phyloP scores from a whole-genome alignment of 2,113 vertebrate genomes.

The Mesitornis unicolor region DNA sequence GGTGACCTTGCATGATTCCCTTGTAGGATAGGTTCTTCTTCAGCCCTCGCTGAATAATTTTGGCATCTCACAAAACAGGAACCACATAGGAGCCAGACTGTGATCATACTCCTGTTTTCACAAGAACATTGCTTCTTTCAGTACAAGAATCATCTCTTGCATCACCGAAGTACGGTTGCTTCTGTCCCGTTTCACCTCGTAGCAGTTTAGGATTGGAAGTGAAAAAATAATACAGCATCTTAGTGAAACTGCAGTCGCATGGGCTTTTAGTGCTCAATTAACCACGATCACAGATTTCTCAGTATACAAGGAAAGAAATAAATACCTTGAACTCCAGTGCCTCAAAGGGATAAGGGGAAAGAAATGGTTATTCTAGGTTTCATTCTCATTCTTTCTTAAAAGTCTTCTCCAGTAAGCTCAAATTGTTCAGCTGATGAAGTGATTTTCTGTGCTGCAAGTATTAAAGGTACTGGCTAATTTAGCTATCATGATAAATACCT shows the following conservation, averaged over 20 bases:
- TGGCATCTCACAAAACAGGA: background rate
- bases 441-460: slow-evolving; percentile 27
- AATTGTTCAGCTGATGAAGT: slow-evolving; percentile 55
- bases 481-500: slow-evolving; percentile 54
- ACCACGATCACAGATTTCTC: background rate
- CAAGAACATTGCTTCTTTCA: background rate
- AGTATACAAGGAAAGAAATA: background rate
- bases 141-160: background rate
- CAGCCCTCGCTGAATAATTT: background rate
- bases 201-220: background rate
- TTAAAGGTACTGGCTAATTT: slow-evolving; percentile 42
- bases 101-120: background rate
- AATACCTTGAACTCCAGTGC: slow-evolving; percentile 47
- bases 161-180: background rate
- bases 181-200: background rate
- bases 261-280: slow-evolving; percentile 40
- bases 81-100: background rate
- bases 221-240: background rate
- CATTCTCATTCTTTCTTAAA: slow-evolving; percentile 35
- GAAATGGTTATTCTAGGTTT: slow-evolving; percentile 41
- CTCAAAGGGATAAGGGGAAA: slow-evolving; percentile 6
- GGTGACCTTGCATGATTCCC: background rate
- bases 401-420: slow-evolving; percentile 14
- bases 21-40: background rate
- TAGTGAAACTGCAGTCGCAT: background rate